Evolutionary conservation across 2,113 vertebrate species (phyloP).

Genomic region (Phrynocephalus versicolor): DNA sequence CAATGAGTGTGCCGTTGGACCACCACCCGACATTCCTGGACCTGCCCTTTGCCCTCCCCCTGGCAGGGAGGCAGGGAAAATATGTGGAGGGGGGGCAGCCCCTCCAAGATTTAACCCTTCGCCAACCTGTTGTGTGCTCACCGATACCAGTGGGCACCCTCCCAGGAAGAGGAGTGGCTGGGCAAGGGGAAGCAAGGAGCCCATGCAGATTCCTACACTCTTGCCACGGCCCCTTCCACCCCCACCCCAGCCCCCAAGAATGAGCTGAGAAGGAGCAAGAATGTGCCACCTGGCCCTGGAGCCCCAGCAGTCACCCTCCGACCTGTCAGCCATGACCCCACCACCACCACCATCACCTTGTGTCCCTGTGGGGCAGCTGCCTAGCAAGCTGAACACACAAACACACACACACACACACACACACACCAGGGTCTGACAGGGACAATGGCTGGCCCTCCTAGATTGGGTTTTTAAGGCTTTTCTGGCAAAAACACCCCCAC

Average conservation of each 20-base stretch:
- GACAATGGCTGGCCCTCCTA: no score
- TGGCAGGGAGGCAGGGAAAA: neutral
- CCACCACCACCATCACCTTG: no score
- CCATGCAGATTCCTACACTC: neutral
- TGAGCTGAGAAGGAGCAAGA: neutral
- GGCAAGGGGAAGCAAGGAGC: neutral
- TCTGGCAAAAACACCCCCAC: no score
- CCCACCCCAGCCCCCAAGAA: neutral
- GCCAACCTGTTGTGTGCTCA: neutral
- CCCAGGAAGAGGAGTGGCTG: neutral
- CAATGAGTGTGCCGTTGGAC: neutral
- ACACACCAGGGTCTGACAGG: no score
- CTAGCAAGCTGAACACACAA: no score
- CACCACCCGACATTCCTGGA: slow-evolving; percentile 52
- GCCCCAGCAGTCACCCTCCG: no score
- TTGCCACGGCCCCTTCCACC: neutral
- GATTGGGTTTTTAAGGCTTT: no score
- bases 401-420: no score
- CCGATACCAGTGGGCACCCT: neutral
- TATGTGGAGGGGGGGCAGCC: no score
- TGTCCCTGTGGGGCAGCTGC: no score
- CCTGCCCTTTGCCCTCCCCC: neutral
- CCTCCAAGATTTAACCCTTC: neutral
- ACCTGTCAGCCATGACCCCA: no score
- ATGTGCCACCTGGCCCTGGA: neutral